Evolutionary conservation across 2,888 invertebrate species (phyloP).

Genomic region (Harpagoxenus sublaevis): DNA sequence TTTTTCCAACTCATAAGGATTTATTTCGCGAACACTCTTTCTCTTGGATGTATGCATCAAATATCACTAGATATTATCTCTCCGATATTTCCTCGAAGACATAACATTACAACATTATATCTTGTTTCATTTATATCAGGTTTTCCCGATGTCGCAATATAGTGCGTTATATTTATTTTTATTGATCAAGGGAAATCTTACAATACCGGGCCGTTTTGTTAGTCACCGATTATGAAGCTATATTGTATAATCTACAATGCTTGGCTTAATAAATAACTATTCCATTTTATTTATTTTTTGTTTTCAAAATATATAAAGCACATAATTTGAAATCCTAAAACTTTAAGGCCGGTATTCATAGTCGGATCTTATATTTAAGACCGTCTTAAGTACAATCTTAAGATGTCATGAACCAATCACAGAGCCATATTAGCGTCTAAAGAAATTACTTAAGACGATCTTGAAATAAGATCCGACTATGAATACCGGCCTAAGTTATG

Average conservation of each 20-base stretch:
- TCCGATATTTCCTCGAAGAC: constrained; percentile 11
- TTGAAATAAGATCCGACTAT: too few relatives aligned
- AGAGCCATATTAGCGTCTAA: too few relatives aligned
- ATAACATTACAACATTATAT: neutral
- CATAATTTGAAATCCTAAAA: neutral
- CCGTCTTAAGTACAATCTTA: too few relatives aligned
- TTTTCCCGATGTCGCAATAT: constrained; percentile 8
- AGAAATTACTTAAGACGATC: too few relatives aligned
- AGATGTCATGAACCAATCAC: too few relatives aligned
- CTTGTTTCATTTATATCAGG: constrained; percentile 15
- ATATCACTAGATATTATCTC: neutral
- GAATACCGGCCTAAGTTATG: neutral
- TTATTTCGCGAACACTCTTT: constrained; percentile 1
- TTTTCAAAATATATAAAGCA: neutral
- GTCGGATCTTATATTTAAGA: too few relatives aligned
- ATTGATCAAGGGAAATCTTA: constrained; percentile 14
- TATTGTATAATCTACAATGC: neutral
- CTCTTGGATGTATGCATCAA: constrained; percentile 12
- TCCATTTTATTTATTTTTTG: neutral
- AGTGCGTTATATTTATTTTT: constrained; percentile 7
- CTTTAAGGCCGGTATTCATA: neutral
- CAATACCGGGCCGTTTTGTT: neutral
- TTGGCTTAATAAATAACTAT: neutral
- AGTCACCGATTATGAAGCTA: neutral
- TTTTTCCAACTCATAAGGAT: constrained; percentile 26